Base-by-base conservation (phyloP, 2,113 vertebrate genomes). In the Athene cunicularia region DNA sequence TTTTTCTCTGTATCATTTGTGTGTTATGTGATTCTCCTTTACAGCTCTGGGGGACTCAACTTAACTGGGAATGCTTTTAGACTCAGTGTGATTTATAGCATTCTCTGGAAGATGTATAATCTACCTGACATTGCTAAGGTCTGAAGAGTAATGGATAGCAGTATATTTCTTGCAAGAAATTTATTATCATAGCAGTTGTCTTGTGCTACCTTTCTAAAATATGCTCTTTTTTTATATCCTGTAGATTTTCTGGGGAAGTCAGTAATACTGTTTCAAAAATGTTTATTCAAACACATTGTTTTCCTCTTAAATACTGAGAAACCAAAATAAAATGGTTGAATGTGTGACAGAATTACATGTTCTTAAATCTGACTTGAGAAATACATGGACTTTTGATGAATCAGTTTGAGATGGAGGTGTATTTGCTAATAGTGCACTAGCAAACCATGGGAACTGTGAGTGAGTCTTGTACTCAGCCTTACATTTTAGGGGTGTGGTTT, bases 101-200 rank as follows among this genome's bases (percentile, higher is more conserved):
- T 68, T 94, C 88, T 91, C 35, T 87, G 70, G 72, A 92, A 97
- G 49, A 77, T 56, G 33, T 47, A 81, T 95, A 95, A 89, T 80
- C 62, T 90, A 72, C 81, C 50, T 79, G 41, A 75, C n/a, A 70
- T n/a, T 72, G 32, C 55, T 77, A 87, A 73, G 11, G 27, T 95
- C 53, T 97, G 67, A 93, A 93, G 23, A 95, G 55, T 95, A 93
- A 72, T 56, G 41, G 71, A 62, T 43, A 89, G 24, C 39, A 84
- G 68, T 85, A 76, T 17, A 86, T 80, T 93, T 90, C 74, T 93
- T 90, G 35, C 43, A 92, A 77, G 41, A 49, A 73, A 93, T 56
- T 89, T 95, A 45, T 95, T 75, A 64, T 58, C 0, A 0, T 37
- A 87, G n/a, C 10, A 14, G 26, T 85, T 81, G 37, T 71, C 77